phyloP scores from a whole-genome alignment of 2,797 vertebrate genomes.

The Manis crassicaudata region DNA sequence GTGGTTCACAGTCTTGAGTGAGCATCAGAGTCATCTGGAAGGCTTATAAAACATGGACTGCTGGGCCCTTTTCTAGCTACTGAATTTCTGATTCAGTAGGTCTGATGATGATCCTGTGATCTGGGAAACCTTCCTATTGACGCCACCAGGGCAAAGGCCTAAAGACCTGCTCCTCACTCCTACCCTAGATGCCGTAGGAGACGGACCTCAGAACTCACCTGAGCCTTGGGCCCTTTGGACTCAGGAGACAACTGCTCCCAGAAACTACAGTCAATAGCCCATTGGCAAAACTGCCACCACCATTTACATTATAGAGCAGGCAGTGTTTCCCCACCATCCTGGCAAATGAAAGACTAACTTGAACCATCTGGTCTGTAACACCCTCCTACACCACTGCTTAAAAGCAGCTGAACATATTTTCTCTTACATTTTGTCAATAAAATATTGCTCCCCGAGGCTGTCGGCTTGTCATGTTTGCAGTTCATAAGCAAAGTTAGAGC shows the following conservation, averaged over 20 bases:
- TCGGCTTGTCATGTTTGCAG: neutral
- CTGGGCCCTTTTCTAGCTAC: too few relatives aligned
- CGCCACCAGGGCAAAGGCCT: neutral
- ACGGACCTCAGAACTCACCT: neutral
- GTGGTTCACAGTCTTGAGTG: neutral
- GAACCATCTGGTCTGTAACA: conserved; percentile 73
- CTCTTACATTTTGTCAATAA: conserved; percentile 62
- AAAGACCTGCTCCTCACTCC: neutral
- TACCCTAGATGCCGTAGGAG: neutral
- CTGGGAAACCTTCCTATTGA: neutral
- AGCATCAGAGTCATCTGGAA: neutral
- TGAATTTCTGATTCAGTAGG: neutral
- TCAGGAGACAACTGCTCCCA: neutral
- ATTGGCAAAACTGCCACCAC: neutral
- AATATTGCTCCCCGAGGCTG: conserved; percentile 64
- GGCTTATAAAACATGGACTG: too few relatives aligned
- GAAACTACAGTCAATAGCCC: neutral
- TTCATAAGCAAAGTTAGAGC: neutral
- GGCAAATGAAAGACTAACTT: conserved; percentile 75
- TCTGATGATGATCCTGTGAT: neutral
- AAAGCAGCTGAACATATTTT: conserved; percentile 50
- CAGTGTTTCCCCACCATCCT: conserved; percentile 10
- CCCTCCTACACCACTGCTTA: conserved; percentile 71
- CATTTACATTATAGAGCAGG: neutral
- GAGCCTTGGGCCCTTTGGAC: neutral